phyloP scores from a whole-genome alignment of 2,888 invertebrate species.

The Drosophila kuntzei region DNA sequence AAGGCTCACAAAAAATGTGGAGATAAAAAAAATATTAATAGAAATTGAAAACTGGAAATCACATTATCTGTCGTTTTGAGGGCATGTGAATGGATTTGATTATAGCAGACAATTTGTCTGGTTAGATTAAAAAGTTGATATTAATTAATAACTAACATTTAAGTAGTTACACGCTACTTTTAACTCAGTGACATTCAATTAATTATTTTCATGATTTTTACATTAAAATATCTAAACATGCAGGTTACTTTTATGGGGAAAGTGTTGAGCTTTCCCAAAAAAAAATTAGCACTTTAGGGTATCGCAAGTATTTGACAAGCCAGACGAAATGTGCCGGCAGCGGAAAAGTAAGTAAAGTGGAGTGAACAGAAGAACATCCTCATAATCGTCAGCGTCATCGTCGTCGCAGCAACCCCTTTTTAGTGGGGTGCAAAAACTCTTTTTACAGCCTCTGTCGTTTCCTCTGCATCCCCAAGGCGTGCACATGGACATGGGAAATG shows the following conservation, averaged over 20 bases:
- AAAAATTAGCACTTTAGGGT: constrained; percentile 23
- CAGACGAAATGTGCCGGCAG: constrained; percentile 50
- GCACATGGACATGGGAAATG: constrained; percentile 61
- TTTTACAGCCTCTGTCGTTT: constrained; percentile 25
- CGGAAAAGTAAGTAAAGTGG: constrained; percentile 38
- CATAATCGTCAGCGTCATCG: constrained; percentile 40
- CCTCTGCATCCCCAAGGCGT: constrained; percentile 34
- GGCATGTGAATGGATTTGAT: constrained; percentile 2
- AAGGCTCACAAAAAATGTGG: constrained; percentile 30
- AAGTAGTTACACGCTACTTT: neutral
- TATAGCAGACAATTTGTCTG: neutral
- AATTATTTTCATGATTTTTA: neutral
- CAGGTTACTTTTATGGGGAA: neutral
- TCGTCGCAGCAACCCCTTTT: constrained; percentile 57
- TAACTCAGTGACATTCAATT: neutral
- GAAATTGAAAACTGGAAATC: constrained; percentile 47
- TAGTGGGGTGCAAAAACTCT: constrained; percentile 68
- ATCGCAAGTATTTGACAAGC: constrained; percentile 25
- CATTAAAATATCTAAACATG: neutral
- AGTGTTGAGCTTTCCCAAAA: neutral
- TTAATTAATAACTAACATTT: too few species aligned
- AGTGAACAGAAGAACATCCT: constrained; percentile 37
- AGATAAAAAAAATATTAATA: constrained; percentile 35
- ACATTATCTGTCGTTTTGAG: constrained; percentile 21
- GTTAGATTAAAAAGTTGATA: neutral